Evolutionary conservation across 1,140 invertebrate species (phyloP).

Genomic region (Gonioctena quinquepunctata): DNA sequence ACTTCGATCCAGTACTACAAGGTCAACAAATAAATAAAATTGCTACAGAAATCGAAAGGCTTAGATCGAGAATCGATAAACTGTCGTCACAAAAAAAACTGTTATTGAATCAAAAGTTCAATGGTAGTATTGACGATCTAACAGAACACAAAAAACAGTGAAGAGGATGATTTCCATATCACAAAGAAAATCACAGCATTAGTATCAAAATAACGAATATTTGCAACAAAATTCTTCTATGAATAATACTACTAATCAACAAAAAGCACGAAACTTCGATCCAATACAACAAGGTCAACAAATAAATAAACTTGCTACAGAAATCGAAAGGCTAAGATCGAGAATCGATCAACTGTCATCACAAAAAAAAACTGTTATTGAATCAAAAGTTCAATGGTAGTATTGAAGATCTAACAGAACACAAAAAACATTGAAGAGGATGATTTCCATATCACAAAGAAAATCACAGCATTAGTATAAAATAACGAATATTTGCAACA

Average conservation of each 20-base stretch:
- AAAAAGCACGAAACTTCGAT: conserved; percentile 28
- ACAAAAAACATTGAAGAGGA: conserved; percentile 15
- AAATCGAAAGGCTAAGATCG: conserved; percentile 47
- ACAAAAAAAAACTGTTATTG: conserved; percentile 46
- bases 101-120: conserved; percentile 36
- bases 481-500: conserved; percentile 11
- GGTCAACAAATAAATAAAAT: conserved; percentile 46
- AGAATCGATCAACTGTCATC: conserved; percentile 43
- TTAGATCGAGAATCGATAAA: conserved; percentile 45
- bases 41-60: conserved; percentile 48
- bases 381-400: conserved; percentile 27
- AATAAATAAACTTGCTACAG: conserved; percentile 46
- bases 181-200: background rate
- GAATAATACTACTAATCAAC: too few species aligned
- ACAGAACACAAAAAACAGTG: conserved; percentile 18
- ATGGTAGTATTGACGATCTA: background rate
- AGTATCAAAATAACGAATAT: conserved; percentile 17
- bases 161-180: background rate
- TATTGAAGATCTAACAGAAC: conserved; percentile 6
- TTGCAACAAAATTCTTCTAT: too few species aligned
- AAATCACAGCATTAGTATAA: background rate
- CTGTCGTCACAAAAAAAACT: conserved; percentile 46
- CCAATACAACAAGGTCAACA: conserved; percentile 43
- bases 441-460: background rate
- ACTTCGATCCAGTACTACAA: conserved; percentile 40